phyloP scores from a whole-genome alignment of 2,113 vertebrate species.

The Brachyhypopomus gauderio region DNA sequence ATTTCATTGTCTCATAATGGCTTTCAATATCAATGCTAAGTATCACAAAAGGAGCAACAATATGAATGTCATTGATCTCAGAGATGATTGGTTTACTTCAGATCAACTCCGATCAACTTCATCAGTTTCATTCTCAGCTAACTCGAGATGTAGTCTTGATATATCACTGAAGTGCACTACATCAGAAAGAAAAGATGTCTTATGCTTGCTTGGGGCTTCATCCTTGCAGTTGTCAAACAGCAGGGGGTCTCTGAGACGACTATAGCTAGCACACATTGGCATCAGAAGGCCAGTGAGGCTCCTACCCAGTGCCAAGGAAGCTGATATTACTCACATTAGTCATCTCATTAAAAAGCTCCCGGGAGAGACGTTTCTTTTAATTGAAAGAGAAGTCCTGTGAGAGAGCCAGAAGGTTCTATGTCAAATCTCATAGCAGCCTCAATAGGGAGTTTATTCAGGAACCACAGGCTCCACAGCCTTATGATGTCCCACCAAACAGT shows the following conservation, averaged over 20 bases:
- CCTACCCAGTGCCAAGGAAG: conserved; percentile 8
- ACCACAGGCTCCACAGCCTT: conserved; percentile 1
- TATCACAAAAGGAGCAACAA: not conserved
- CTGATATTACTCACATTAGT: conserved; percentile 51
- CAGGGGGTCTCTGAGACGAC: conserved; percentile 33
- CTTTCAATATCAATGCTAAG: too few species aligned
- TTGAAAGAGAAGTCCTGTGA: conserved; percentile 51
- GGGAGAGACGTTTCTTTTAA: conserved; percentile 50
- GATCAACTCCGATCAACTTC: not conserved
- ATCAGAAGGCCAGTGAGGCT: conserved; percentile 38
- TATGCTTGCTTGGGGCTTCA: conserved; percentile 28
- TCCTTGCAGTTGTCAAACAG: conserved; percentile 15
- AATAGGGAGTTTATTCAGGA: conserved; percentile 19
- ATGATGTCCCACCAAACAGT: not conserved
- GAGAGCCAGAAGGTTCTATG: conserved; percentile 17
- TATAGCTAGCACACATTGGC: conserved; percentile 7
- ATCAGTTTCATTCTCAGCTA: not conserved
- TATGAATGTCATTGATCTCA: not conserved
- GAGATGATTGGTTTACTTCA: not conserved
- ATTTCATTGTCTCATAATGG: too few species aligned
- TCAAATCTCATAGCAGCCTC: conserved; percentile 10
- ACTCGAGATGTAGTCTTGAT: not conserved
- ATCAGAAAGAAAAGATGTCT: conserved; percentile 1
- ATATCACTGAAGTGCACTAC: conserved; percentile 12
- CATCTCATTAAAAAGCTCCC: conserved; percentile 49